phyloP scores from a whole-genome alignment of 2,888 invertebrate genomes.

The Pycnomerus fuliginosus region DNA sequence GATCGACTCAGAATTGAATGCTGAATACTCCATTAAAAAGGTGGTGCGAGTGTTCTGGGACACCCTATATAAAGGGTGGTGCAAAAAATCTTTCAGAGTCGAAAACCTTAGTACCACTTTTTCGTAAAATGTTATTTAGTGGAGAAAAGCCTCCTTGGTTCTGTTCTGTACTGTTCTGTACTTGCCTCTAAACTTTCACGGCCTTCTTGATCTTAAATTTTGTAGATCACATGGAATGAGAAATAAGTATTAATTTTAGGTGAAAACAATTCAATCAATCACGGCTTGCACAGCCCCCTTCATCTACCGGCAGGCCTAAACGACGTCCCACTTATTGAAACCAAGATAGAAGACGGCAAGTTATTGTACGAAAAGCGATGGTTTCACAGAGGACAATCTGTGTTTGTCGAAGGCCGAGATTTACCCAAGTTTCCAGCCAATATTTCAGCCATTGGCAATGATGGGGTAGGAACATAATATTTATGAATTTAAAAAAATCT shows the following conservation, averaged over 20 bases:
- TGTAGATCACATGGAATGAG: not conserved
- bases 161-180: too few species aligned
- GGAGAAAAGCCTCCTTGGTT: too few species aligned
- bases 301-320: conserved; percentile 28
- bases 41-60: too few species aligned
- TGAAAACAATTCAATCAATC: conserved; percentile 49
- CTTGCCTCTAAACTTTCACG: too few species aligned
- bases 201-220: too few species aligned
- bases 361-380: conserved; percentile 89
- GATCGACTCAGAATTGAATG: too few species aligned
- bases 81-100: not conserved
- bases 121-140: too few species aligned
- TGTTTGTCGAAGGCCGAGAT: conserved; percentile 73
- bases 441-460: conserved; percentile 88
- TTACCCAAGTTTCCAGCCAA: conserved; percentile 81
- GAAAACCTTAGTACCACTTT: too few species aligned
- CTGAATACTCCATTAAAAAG: too few species aligned
- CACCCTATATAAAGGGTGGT: not conserved
- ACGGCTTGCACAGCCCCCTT: conserved; percentile 46
- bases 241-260: conserved; percentile 15
- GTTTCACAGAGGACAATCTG: conserved; percentile 93
- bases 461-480: conserved; percentile 64
- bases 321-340: conserved; percentile 64
- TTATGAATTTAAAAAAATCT: conserved; percentile 1
- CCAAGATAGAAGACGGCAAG: conserved; percentile 93